Evolutionary conservation across 2,113 vertebrate genomes (phyloP).

Genomic region (Cyprinodon tularosa): DNA sequence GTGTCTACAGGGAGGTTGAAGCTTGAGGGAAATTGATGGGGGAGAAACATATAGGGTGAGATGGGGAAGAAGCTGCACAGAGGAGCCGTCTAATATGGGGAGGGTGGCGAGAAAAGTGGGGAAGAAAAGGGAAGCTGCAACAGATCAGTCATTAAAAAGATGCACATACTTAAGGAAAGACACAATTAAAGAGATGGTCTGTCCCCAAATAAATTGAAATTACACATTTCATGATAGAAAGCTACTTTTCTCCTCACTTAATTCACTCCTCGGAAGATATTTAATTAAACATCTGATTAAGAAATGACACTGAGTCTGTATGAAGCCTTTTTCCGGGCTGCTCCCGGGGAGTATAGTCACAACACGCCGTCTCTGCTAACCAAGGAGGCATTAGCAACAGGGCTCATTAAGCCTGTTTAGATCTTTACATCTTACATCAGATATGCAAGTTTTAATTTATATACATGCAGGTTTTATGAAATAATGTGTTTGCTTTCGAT

Average conservation of each 20-base stretch:
- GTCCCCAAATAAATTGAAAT: slow-evolving; percentile 71
- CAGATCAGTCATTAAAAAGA: slow-evolving; percentile 28
- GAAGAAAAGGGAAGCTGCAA: slow-evolving; percentile 9
- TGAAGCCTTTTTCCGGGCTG: slow-evolving; percentile 64
- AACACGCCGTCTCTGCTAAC: slow-evolving; percentile 70
- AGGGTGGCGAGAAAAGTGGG: background rate
- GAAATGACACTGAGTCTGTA: slow-evolving; percentile 71
- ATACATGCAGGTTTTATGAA: background rate
- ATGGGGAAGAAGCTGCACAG: slow-evolving; percentile 1
- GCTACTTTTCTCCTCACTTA: slow-evolving; percentile 27
- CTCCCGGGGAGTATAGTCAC: slow-evolving; percentile 62
- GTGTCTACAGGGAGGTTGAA: slow-evolving; percentile 37
- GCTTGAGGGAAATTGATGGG: slow-evolving; percentile 44
- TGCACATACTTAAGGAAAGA: slow-evolving; percentile 53
- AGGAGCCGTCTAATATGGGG: slow-evolving; percentile 27
- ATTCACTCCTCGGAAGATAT: slow-evolving; percentile 64
- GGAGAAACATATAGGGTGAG: slow-evolving; percentile 21
- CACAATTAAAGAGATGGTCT: slow-evolving; percentile 64
- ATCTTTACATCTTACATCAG: no score
- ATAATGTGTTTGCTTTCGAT: background rate
- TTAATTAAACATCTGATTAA: slow-evolving; percentile 80
- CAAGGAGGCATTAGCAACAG: slow-evolving; percentile 53
- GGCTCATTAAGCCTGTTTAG: slow-evolving; percentile 63
- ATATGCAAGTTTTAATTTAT: slow-evolving; percentile 17
- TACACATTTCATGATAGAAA: slow-evolving; percentile 73